Conservation (phyloP, 2,888 invertebrate species). For the Trilocha varians region DNA sequence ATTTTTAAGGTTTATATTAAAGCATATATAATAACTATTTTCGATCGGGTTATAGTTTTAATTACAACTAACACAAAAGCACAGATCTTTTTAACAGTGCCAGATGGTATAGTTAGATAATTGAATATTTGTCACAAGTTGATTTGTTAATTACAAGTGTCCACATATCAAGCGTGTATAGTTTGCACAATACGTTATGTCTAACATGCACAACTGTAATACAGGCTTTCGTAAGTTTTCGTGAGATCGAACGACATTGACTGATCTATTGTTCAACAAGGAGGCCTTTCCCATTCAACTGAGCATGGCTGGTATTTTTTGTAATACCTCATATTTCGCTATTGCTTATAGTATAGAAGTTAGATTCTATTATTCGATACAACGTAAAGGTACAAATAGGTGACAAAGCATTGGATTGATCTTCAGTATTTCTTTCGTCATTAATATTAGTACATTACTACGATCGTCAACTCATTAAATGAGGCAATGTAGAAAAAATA, state of each 20-base stretch:
- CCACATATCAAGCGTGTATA: background rate
- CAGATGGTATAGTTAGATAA: background rate
- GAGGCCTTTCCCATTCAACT: background rate
- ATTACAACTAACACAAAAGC: too few relatives aligned
- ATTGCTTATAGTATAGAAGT: too few relatives aligned
- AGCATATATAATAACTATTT: background rate
- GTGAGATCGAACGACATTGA: conserved; percentile 57
- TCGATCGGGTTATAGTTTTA: background rate
- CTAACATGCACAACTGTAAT: conserved; percentile 9
- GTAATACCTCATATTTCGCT: too few relatives aligned
- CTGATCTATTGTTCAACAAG: conserved; percentile 48
- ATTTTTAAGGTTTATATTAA: background rate
- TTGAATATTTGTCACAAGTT: background rate
- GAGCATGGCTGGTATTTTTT: background rate
- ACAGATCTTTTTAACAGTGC: too few relatives aligned
- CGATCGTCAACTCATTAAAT: too few relatives aligned
- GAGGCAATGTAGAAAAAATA: too few relatives aligned
- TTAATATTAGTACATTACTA: too few relatives aligned
- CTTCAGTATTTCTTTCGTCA: too few relatives aligned
- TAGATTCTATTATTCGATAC: too few relatives aligned
- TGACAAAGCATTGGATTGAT: too few relatives aligned
- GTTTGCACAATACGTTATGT: conserved; percentile 10
- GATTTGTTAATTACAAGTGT: conserved; percentile 19
- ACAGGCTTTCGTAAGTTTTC: conserved; percentile 60
- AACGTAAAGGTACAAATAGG: too few relatives aligned